A percentile compares a stretch with the other conserved stretches of the same genome.
These are phyloP conservation scores for Epinephelus moara DNA, from an alignment of 2,113 vertebrate genomes.

Conservation along the genomic window DNA sequence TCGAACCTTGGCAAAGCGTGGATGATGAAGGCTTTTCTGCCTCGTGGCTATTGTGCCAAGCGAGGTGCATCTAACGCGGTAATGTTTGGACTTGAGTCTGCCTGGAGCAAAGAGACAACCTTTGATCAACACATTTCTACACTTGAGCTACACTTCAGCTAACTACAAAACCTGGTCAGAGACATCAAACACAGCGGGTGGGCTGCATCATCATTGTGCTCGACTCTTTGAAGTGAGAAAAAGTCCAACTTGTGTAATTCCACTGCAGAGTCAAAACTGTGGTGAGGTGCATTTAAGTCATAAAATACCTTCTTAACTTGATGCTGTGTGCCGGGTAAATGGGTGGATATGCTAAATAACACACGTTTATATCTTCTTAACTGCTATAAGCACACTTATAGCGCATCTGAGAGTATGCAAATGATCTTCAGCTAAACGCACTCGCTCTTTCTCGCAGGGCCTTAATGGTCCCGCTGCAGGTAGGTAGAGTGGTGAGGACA, in stretches of 20 bases:
- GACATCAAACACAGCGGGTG: conserved; percentile 11
- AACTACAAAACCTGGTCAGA: conserved; percentile 14
- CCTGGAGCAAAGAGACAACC: conserved; percentile 16
- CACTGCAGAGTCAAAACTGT: neutral
- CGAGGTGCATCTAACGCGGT: neutral
- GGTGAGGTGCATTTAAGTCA: neutral
- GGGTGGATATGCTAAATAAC: neutral
- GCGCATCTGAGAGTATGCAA: conserved; percentile 3
- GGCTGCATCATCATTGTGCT: neutral
- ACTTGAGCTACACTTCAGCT: conserved; percentile 10
- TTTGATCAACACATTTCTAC: conserved; percentile 43
- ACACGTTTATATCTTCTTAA: neutral
- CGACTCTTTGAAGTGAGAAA: conserved; percentile 10
- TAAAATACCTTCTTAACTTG: neutral
- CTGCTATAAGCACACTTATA: neutral
- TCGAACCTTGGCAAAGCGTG: neutral
- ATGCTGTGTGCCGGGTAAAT: neutral
- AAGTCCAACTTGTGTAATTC: neutral
- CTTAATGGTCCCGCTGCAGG: conserved; percentile 39
- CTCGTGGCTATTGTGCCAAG: neutral
- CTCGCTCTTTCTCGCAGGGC: conserved; percentile 10
- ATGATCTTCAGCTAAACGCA: conserved; percentile 16
- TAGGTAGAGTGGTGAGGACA: neutral
- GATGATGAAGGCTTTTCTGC: conserved; percentile 18
- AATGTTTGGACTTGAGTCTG: conserved; percentile 12